Evolutionary conservation across 2,888 invertebrate genomes (phyloP).

Genomic region (Malthinus flaveolus): DNA sequence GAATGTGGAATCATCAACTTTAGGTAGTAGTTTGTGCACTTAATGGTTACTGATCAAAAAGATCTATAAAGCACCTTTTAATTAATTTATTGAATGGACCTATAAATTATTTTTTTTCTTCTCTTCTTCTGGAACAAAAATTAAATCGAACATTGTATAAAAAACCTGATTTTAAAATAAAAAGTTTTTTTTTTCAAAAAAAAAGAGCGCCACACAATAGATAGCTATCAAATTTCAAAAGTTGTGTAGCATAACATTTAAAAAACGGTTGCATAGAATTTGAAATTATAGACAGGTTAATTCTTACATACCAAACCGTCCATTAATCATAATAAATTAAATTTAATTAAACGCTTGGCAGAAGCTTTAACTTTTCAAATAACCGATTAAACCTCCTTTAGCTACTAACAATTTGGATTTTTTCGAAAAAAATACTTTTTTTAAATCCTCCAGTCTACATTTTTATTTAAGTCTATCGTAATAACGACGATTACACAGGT

Average conservation of each 20-base stretch:
- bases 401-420: not conserved
- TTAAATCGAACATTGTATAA: slow-evolving; percentile 15
- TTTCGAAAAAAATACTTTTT: not conserved
- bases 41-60: slow-evolving; percentile 23
- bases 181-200: not conserved
- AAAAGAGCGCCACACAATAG: slow-evolving; percentile 20
- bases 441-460: not conserved
- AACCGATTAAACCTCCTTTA: slow-evolving; percentile 1
- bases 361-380: slow-evolving; percentile 4
- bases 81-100: slow-evolving; percentile 23
- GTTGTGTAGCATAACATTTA: slow-evolving; percentile 37
- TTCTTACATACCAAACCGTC: slow-evolving; percentile 1
- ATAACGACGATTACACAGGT: not conserved
- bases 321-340: slow-evolving; percentile 7
- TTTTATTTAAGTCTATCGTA: slow-evolving; percentile 10
- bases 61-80: slow-evolving; percentile 27
- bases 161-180: slow-evolving; percentile 5
- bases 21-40: slow-evolving; percentile 26
- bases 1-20: slow-evolving; percentile 31
- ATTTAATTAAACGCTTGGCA: slow-evolving; percentile 7
- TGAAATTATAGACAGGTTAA: slow-evolving; percentile 20
- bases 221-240: slow-evolving; percentile 38
- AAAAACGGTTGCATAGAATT: slow-evolving; percentile 21
- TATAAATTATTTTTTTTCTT: slow-evolving; percentile 15
- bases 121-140: not conserved